Evolutionary conservation across 2,888 invertebrate species (phyloP).

Genomic region (Pomacea canaliculata): DNA sequence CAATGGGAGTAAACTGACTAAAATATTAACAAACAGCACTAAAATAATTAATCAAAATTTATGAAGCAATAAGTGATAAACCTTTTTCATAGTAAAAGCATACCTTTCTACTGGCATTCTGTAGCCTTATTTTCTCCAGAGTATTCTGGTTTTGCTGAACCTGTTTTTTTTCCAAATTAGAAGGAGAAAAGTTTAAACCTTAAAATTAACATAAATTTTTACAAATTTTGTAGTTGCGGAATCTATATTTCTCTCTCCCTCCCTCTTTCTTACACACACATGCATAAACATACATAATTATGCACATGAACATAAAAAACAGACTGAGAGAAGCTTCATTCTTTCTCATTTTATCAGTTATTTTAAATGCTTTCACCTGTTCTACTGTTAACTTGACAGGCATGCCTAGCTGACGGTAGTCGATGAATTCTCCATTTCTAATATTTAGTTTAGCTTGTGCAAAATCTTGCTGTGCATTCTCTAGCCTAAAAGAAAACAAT

Average conservation of each 20-base stretch:
- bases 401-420: conserved; percentile 31
- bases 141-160: conserved; percentile 18
- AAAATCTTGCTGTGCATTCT: conserved; percentile 20
- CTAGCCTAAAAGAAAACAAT: conserved; percentile 13
- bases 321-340: too few relatives aligned
- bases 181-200: too few relatives aligned
- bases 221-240: too few relatives aligned
- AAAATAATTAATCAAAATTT: too few relatives aligned
- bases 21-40: too few relatives aligned
- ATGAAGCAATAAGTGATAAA: too few relatives aligned
- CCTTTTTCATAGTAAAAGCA: too few relatives aligned
- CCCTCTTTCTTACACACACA: background rate
- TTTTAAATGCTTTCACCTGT: conserved; percentile 17
- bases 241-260: background rate
- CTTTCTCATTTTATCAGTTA: too few relatives aligned
- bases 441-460: conserved; percentile 11
- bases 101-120: too few relatives aligned
- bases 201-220: too few relatives aligned
- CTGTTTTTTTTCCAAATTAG: conserved; percentile 1
- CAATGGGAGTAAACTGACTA: too few relatives aligned
- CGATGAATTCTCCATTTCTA: conserved; percentile 23
- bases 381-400: conserved; percentile 10
- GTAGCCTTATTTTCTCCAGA: background rate
- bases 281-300: background rate
- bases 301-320: too few relatives aligned